Evolutionary conservation across 2,113 vertebrate genomes (phyloP).

Genomic region (Notarius quadriscutis): DNA sequence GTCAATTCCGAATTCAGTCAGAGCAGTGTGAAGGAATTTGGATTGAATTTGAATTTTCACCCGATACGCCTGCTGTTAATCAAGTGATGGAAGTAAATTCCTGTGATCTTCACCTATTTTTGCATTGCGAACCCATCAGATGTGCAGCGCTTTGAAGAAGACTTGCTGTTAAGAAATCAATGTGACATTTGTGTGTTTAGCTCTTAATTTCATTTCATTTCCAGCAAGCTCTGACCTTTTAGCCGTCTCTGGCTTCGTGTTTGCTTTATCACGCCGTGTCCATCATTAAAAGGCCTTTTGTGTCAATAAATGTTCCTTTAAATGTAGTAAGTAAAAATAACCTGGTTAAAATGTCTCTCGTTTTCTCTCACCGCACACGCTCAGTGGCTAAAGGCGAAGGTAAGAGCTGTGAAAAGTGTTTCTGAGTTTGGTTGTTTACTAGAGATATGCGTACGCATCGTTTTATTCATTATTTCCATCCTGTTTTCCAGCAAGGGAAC

Average conservation of each 20-base stretch:
- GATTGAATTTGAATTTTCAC: no score
- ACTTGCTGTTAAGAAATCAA: neutral
- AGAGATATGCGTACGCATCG: no score
- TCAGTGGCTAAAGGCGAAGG: conserved; percentile 99
- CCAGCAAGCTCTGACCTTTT: conserved; percentile 15
- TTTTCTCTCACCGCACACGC: conserved; percentile 60
- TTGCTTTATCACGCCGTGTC: neutral
- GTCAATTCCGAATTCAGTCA: no score
- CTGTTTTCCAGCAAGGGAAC: conserved; percentile 86
- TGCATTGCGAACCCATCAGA: neutral
- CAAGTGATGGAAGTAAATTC: neutral
- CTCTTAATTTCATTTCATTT: conserved; percentile 15
- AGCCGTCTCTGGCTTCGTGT: conserved; percentile 6
- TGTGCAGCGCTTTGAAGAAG: neutral
- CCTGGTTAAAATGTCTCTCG: conserved; percentile 51
- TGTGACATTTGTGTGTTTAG: conserved; percentile 32
- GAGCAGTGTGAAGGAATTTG: no score
- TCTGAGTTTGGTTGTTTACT: neutral
- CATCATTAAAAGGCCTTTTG: conserved; percentile 11
- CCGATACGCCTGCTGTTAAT: neutral
- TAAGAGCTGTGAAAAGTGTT: conserved; percentile 75
- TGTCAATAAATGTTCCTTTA: conserved; percentile 3
- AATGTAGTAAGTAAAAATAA: conserved; percentile 10
- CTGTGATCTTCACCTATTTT: neutral
- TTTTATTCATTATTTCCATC: neutral